Evolutionary conservation across 1,140 invertebrate species (phyloP).

Genomic region (Nephotettix cincticeps): DNA sequence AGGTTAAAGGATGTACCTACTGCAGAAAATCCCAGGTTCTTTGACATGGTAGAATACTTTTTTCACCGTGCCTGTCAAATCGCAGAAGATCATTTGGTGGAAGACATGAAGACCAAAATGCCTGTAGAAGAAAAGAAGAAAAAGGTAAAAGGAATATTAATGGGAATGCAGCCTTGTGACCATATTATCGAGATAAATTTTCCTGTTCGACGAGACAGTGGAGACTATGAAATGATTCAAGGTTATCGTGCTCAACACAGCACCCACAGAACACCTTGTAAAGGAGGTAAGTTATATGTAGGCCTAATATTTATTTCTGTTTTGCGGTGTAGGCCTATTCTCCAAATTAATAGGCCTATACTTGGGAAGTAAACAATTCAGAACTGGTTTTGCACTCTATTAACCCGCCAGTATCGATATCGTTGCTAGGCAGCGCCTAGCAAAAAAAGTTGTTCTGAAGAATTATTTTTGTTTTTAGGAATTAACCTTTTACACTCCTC

Average conservation of each 20-base stretch:
- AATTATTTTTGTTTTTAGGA: too few species aligned
- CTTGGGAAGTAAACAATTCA: too few species aligned
- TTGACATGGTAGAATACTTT: constrained; percentile 96
- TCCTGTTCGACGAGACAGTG: constrained; percentile 92
- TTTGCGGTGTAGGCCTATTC: too few species aligned
- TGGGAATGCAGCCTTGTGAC: constrained; percentile 93
- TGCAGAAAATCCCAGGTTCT: constrained; percentile 79
- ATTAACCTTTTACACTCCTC: too few species aligned
- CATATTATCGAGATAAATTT: constrained; percentile 94
- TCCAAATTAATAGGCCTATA: too few species aligned
- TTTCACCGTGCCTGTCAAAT: constrained; percentile 88
- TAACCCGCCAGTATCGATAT: too few species aligned
- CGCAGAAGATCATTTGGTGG: constrained; percentile 87
- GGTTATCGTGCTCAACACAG: constrained; percentile 98
- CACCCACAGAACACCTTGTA: constrained; percentile 93
- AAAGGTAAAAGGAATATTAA: constrained; percentile 88
- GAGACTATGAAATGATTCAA: constrained; percentile 95
- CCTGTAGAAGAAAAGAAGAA: constrained; percentile 84
- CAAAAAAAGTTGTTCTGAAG: too few species aligned
- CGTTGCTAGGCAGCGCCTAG: too few species aligned
- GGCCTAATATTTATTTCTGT: background rate
- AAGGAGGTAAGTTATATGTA: constrained; percentile 79
- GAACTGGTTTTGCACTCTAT: too few species aligned
- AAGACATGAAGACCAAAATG: constrained; percentile 76
- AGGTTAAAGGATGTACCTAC: constrained; percentile 77